Conservation (phyloP, 2,113 vertebrate species). For the Glaucidium brasilianum region DNA sequence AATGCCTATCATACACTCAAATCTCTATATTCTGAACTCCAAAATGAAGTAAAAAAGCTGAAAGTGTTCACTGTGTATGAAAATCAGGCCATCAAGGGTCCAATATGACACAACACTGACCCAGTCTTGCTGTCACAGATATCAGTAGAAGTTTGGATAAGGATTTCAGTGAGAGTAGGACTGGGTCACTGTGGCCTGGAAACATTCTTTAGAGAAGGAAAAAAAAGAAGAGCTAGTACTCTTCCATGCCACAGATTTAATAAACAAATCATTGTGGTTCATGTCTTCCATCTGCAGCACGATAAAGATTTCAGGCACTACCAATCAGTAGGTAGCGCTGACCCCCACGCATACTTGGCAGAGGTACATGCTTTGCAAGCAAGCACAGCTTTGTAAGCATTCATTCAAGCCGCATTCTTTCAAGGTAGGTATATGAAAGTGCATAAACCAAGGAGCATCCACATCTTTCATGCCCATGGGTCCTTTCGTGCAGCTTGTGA, state of each 20-base stretch:
- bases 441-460: background rate
- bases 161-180: background rate
- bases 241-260: background rate
- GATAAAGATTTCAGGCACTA: background rate
- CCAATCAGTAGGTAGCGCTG: background rate
- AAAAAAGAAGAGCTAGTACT: background rate
- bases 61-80: background rate
- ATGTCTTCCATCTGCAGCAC: background rate
- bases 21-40: background rate
- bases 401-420: background rate
- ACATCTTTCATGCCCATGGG: background rate
- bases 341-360: rapidly evolving
- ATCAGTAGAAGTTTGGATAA: background rate
- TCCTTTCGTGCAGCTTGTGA: background rate
- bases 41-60: background rate
- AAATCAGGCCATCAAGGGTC: background rate
- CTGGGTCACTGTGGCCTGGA: background rate
- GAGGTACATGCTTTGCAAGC: background rate
- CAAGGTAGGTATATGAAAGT: background rate
- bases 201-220: background rate
- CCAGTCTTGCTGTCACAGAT: background rate
- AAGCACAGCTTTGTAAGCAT: background rate
- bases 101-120: background rate
- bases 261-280: background rate
- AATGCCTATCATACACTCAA: background rate